Evolutionary conservation across 2,888 invertebrate genomes (phyloP).

Genomic region (Noctua comes): DNA sequence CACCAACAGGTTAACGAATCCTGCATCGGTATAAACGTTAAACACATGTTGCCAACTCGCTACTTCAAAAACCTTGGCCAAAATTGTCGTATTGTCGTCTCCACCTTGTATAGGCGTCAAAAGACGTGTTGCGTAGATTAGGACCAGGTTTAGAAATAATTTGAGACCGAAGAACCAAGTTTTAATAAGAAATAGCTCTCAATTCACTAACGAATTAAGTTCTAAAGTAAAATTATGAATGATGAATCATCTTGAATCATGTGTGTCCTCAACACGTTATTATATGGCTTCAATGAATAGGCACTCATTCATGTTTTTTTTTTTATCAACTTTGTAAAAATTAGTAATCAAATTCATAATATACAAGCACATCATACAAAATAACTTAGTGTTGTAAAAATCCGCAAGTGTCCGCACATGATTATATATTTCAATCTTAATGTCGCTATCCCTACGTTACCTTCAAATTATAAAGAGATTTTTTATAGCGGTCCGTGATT

Average conservation of each 20-base stretch:
- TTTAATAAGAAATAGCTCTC: not conserved
- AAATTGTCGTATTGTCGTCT: no score
- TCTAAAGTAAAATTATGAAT: not conserved
- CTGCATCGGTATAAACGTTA: no score
- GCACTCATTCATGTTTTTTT: not conserved
- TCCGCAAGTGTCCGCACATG: slow-evolving; percentile 1
- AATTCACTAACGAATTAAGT: not conserved
- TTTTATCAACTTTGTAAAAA: not conserved
- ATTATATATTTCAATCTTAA: slow-evolving; percentile 28
- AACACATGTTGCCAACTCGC: no score
- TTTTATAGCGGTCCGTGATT: slow-evolving; percentile 71
- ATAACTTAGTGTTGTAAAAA: not conserved
- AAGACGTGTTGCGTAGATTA: not conserved
- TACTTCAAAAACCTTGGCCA: no score
- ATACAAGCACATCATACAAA: not conserved
- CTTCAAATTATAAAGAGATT: slow-evolving; percentile 61
- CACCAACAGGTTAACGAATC: no score
- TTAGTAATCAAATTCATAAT: not conserved
- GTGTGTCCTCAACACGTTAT: not conserved
- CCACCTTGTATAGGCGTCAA: not conserved
- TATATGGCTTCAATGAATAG: not conserved
- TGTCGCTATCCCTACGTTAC: slow-evolving; percentile 44
- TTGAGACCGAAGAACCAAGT: not conserved
- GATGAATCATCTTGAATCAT: not conserved
- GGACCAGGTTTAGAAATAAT: not conserved